A percentile compares a stretch with the other conserved stretches of the same genome.
These are phyloP conservation scores for Perizoma affinitatum DNA, from an alignment of 2,888 invertebrate genomes.

Conservation along the genomic window DNA sequence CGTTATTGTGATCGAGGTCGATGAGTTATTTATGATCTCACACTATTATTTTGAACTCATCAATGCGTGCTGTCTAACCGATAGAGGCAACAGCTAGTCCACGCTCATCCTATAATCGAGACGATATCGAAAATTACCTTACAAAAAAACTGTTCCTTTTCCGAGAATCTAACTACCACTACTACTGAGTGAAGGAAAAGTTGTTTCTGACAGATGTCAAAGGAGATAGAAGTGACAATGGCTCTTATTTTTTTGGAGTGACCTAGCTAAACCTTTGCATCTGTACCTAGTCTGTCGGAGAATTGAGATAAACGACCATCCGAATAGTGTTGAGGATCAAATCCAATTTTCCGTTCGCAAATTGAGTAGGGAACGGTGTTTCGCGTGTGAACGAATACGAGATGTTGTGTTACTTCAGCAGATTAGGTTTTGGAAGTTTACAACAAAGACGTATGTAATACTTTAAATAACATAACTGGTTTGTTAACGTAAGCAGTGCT, in stretches of 20 bases:
- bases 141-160: no score
- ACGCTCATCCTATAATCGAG: not conserved
- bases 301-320: constrained; percentile 74
- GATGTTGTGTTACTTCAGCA: constrained; percentile 43
- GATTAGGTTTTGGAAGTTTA: constrained; percentile 26
- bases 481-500: no score
- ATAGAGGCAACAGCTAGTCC: constrained; percentile 7
- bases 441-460: no score
- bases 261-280: constrained; percentile 10
- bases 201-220: no score
- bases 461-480: no score
- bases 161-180: no score
- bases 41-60: constrained; percentile 46
- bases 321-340: constrained; percentile 70
- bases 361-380: constrained; percentile 63
- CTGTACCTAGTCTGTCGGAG: constrained; percentile 51
- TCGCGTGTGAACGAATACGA: constrained; percentile 47
- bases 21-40: constrained; percentile 54
- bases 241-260: constrained; percentile 1
- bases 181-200: no score
- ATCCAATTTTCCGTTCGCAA: constrained; percentile 68
- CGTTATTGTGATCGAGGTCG: constrained; percentile 42
- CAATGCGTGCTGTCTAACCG: constrained; percentile 21
- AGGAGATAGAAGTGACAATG: no score
- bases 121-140: no score